Evolutionary conservation across 2,888 invertebrate genomes (phyloP), one percentile per base, ranked within the genome.

Genomic region (Anorthoa munda): DNA sequence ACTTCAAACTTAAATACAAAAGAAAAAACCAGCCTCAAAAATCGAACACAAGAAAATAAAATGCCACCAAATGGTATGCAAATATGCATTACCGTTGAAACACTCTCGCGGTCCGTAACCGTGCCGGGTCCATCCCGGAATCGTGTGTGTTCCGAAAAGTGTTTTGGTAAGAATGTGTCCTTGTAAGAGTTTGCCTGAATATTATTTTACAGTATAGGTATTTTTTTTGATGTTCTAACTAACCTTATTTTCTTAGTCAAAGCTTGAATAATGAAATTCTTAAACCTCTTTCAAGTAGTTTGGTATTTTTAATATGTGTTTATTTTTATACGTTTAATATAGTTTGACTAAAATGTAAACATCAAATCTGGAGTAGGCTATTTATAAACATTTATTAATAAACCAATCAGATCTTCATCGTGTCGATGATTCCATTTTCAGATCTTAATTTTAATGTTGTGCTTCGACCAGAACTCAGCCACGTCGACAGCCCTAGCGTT

Each of bases 31-130:
- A 3, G 18, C 11, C 31, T 46, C 13, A 17, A 39, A 64, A n/a
- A 23, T 53, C 18, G 31, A 56, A 65, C 7, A 26, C 12, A 53
- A 59, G 13, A 50, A 65, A 77, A 77, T 60, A 75, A 80, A 73
- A 23, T 11, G n/a, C 11, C 23, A 55, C 31, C 46, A 81, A 65
- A 63, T 21, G 23, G 26, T 45, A 56, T 63, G 66, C 70, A 73
- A 68, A 75, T 65, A 46, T 26, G 56, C 56, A 55, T 58, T 64
- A 63, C 66, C 23, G 31, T 63, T 53, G 15, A 63, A 82, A 51
- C 11, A 69, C 51, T 56, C 67, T 72, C 58, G 58, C 61, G 51
- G 18, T 46, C 39, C 55, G 73, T 61, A 74, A 59, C 12, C 21
- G 53, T 58, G 46, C 48, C 73, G 77, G 66, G 69, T 56, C 17